Evolutionary conservation across 1,140 invertebrate species (phyloP).

Genomic region (Lutraria rhynchaena): DNA sequence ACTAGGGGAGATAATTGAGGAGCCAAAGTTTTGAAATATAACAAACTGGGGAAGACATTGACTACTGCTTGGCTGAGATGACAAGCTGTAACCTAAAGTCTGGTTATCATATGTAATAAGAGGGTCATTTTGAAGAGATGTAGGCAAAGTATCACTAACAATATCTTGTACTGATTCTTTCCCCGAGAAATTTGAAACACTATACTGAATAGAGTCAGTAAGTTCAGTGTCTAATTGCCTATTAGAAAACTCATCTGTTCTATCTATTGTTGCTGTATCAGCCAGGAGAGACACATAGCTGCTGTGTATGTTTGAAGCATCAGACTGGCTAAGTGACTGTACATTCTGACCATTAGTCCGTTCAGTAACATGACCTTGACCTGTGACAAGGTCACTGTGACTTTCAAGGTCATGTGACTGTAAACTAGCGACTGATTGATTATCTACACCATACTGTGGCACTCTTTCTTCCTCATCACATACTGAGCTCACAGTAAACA

Average conservation of each 20-base stretch:
- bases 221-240: not conserved
- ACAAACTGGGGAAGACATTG: not conserved
- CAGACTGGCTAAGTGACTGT: not conserved
- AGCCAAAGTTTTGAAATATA: not conserved
- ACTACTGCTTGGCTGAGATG: not conserved
- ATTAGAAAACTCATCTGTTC: slow-evolving; percentile 1
- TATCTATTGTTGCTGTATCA: slow-evolving; percentile 5
- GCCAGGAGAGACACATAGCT: slow-evolving; percentile 24
- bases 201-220: not conserved
- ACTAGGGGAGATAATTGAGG: not conserved
- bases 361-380: not conserved
- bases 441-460: not conserved
- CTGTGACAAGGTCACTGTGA: not conserved
- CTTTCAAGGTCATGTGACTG: slow-evolving; percentile 9
- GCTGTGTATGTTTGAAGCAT: not conserved
- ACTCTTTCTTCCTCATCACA: not conserved
- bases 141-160: not conserved
- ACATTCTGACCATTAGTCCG: not conserved
- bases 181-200: not conserved
- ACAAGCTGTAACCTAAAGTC: not conserved
- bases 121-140: slow-evolving; percentile 5
- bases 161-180: not conserved
- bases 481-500: slow-evolving; percentile 3
- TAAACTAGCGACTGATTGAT: not conserved
- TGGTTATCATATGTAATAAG: slow-evolving; percentile 8